Percentiles rank a stretch among this genome's conserved stretches.
phyloP scores from a whole-genome alignment of 2,888 invertebrate species.

The Andricus curvator region DNA sequence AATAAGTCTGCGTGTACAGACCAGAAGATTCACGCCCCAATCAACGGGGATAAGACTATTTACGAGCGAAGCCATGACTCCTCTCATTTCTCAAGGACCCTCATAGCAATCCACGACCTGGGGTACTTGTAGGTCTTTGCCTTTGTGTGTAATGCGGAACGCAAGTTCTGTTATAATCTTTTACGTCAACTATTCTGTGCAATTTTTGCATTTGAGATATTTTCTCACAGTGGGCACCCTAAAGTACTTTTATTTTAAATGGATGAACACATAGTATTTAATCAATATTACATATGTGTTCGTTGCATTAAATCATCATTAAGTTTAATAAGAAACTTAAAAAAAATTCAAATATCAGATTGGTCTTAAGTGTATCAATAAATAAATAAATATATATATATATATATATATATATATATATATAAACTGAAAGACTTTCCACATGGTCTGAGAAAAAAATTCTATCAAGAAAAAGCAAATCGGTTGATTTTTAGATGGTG shows the following conservation, averaged over 20 bases:
- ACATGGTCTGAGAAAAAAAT: too few species aligned
- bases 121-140: slow-evolving; percentile 37
- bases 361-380: too few species aligned
- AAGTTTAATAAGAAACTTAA: too few species aligned
- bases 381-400: too few species aligned
- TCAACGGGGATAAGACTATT: slow-evolving; percentile 74
- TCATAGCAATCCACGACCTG: slow-evolving; percentile 45
- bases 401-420: too few species aligned
- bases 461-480: too few species aligned
- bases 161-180: neutral
- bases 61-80: slow-evolving; percentile 73
- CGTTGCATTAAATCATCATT: too few species aligned
- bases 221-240: neutral
- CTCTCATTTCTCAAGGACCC: slow-evolving; percentile 60
- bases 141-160: slow-evolving; percentile 5
- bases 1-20: slow-evolving; percentile 56
- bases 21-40: slow-evolving; percentile 75
- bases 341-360: too few species aligned
- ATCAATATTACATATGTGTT: too few species aligned
- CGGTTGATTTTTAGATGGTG: too few species aligned
- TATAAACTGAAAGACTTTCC: too few species aligned
- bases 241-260: neutral
- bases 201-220: neutral
- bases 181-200: neutral
- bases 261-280: too few species aligned